Percentiles rank a stretch among this genome's conserved stretches.
Conservation (phyloP, 37 sponge, comb jelly and placozoan species). For the Ianthella basta region DNA sequence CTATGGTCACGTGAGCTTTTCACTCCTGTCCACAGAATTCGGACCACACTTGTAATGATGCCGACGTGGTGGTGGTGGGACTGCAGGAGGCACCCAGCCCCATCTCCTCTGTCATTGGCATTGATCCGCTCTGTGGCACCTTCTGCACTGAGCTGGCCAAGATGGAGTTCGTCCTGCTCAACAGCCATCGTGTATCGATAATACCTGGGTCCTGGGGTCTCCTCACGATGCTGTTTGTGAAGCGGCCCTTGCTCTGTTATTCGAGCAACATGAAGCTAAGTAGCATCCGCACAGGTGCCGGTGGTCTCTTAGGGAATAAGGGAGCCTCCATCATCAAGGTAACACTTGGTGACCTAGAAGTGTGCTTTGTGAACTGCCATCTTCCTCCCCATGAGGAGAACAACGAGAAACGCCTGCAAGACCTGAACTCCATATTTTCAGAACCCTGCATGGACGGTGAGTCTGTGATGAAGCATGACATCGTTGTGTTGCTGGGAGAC, state of each 20-base stretch:
- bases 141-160: constrained; percentile 46
- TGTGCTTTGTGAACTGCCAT: constrained; percentile 85
- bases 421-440: constrained; percentile 59
- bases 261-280: constrained; percentile 39
- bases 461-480: constrained; percentile 52
- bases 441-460: neutral
- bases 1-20: too few relatives aligned
- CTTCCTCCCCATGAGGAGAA: constrained; percentile 66
- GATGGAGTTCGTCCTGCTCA: constrained; percentile 57
- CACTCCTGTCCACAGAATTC: constrained; percentile 1
- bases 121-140: constrained; percentile 49
- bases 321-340: constrained; percentile 73
- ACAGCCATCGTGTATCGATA: constrained; percentile 39
- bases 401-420: constrained; percentile 56
- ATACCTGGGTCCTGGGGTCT: constrained; percentile 48
- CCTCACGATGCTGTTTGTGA: constrained; percentile 75
- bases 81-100: constrained; percentile 74
- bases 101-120: constrained; percentile 59
- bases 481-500: constrained; percentile 78
- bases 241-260: constrained; percentile 76
- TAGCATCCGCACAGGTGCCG: constrained; percentile 67
- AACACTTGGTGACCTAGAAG: constrained; percentile 43
- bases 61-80: constrained; percentile 70
- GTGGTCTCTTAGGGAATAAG: constrained; percentile 81
- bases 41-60: neutral